A percentile compares a stretch with the other conserved stretches of the same genome.
These are phyloP conservation scores for Caenorhabditis sp. DNA, from an alignment of 2,888 invertebrate genomes.

Conservation along the genomic window DNA sequence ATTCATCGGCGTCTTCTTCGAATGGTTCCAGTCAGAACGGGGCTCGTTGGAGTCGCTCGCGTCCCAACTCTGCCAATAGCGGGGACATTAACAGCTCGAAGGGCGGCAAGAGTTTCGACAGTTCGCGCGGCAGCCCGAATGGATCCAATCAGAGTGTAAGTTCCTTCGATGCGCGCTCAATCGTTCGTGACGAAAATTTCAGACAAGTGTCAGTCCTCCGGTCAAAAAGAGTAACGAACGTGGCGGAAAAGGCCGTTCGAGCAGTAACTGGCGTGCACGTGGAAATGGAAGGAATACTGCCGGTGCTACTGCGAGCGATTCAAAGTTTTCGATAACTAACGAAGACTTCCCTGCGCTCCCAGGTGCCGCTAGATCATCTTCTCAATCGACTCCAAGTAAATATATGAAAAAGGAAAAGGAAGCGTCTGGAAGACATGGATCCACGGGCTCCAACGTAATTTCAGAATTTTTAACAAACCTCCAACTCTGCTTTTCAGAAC, in stretches of 20 bases:
- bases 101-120: slow-evolving; percentile 35
- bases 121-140: slow-evolving; percentile 37
- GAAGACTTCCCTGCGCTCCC: slow-evolving; percentile 61
- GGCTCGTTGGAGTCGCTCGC: slow-evolving; percentile 31
- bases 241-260: slow-evolving; percentile 24
- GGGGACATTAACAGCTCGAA: slow-evolving; percentile 24
- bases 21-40: slow-evolving; percentile 20
- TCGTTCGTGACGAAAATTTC: no score
- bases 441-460: neutral
- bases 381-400: slow-evolving; percentile 32
- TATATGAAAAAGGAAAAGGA: slow-evolving; percentile 24
- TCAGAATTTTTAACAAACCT: neutral
- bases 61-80: slow-evolving; percentile 34
- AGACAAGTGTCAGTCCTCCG: slow-evolving; percentile 27
- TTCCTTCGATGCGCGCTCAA: neutral
- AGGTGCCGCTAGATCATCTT: no score
- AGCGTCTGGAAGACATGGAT: neutral
- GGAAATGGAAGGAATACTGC: slow-evolving; percentile 15
- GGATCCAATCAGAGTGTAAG: slow-evolving; percentile 32
- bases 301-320: slow-evolving; percentile 7
- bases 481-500: slow-evolving; percentile 13
- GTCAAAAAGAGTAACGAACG: slow-evolving; percentile 10
- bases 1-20: slow-evolving; percentile 22
- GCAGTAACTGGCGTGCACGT: slow-evolving; percentile 48
- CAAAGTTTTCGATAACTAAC: slow-evolving; percentile 53